A percentile compares a stretch with the other conserved stretches of the same genome.
Evolutionary conservation across 2,888 invertebrate species (phyloP).

Genomic region (Laspeyria flexula): DNA sequence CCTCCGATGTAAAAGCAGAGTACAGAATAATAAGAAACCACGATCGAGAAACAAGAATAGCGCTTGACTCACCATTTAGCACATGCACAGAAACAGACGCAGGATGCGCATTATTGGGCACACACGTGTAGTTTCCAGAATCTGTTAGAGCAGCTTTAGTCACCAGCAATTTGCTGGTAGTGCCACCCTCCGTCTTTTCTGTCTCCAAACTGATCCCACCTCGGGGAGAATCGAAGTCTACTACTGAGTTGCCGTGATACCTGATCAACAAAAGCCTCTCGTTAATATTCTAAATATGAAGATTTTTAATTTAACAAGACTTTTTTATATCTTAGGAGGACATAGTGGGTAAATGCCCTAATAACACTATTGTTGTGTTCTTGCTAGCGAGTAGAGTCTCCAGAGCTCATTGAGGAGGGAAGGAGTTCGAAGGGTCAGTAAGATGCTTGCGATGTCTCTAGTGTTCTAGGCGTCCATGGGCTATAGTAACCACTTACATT

Average conservation of each 20-base stretch:
- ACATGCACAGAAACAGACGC: conserved; percentile 94
- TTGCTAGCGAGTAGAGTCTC: too few species aligned
- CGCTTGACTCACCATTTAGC: conserved; percentile 89
- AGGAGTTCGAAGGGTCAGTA: too few species aligned
- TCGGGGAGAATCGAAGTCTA: conserved; percentile 93
- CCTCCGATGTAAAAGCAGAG: too few species aligned
- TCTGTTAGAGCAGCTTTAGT: conserved; percentile 94
- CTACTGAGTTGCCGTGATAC: conserved; percentile 93
- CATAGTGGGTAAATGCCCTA: too few species aligned
- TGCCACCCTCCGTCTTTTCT: conserved; percentile 94
- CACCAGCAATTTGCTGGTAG: conserved; percentile 93
- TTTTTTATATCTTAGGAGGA: too few species aligned
- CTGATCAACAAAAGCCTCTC: conserved; percentile 60
- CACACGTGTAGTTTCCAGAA: conserved; percentile 96
- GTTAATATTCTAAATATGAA: too few species aligned
- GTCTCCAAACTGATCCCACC: conserved; percentile 96
- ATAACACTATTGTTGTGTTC: too few species aligned
- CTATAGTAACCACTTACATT: too few species aligned
- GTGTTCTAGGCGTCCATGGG: too few species aligned
- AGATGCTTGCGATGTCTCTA: too few species aligned
- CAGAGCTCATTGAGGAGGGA: too few species aligned
- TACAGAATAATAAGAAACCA: neutral
- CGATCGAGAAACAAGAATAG: neutral
- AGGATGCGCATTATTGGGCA: conserved; percentile 93
- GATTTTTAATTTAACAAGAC: too few species aligned